These are phyloP conservation scores for Oscheius sp. DNA, from an alignment of 2,888 invertebrate species.

Conservation along the genomic window DNA sequence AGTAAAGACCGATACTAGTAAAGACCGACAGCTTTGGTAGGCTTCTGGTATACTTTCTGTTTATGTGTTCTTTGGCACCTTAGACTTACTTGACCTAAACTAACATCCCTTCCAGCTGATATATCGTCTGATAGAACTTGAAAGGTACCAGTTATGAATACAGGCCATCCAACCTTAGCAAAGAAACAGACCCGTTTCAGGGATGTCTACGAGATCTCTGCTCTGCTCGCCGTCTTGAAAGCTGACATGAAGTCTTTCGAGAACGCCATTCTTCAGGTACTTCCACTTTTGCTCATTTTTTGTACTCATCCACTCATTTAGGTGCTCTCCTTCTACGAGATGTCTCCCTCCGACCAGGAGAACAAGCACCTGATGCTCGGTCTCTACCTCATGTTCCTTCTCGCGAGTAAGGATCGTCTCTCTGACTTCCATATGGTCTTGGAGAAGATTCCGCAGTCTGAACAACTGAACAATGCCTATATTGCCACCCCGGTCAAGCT, in stretches of 20 bases:
- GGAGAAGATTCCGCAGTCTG: conserved; percentile 89
- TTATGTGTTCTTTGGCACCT: no score
- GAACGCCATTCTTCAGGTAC: conserved; percentile 92
- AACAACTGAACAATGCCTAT: conserved; percentile 91
- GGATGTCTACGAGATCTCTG: conserved; percentile 93
- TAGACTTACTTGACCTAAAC: no score
- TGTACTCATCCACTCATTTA: conserved; percentile 3
- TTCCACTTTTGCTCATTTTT: conserved; percentile 73
- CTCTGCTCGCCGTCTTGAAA: conserved; percentile 91
- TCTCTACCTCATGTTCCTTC: conserved; percentile 88
- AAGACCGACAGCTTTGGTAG: no score
- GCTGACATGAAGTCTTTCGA: conserved; percentile 96
- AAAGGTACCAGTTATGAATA: no score
- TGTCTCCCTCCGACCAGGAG: conserved; percentile 86
- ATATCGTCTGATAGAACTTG: no score
- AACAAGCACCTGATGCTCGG: conserved; percentile 95
- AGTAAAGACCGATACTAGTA: no score
- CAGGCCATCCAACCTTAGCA: no score
- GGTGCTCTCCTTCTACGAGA: conserved; percentile 84
- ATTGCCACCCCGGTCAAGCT: conserved; percentile 92
- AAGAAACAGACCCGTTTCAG: conserved; percentile 74
- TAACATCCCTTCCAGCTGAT: no score
- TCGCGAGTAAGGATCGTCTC: conserved; percentile 90
- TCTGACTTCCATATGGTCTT: conserved; percentile 95
- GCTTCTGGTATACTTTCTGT: no score